phyloP scores from a whole-genome alignment of 2,888 invertebrate species.

The Sylvicola cinctus region DNA sequence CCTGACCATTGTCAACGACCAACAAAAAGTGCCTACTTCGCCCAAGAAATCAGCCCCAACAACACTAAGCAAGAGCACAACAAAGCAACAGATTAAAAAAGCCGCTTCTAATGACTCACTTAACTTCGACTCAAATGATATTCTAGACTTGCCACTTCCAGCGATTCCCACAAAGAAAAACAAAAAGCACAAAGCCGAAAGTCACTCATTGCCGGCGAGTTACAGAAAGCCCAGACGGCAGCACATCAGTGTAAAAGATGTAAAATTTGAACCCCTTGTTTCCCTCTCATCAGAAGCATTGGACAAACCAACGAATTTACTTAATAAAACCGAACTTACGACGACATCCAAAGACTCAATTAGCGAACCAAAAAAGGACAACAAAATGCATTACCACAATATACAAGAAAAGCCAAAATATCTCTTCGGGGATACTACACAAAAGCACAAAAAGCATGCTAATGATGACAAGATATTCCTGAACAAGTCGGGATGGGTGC shows the following conservation, averaged over 20 bases:
- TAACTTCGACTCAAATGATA: slow-evolving; percentile 16
- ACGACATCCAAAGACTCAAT: slow-evolving; percentile 1
- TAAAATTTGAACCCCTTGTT: too few species aligned
- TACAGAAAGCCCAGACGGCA: background rate
- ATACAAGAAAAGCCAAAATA: slow-evolving; percentile 19
- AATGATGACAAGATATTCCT: slow-evolving; percentile 22
- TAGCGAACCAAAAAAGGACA: slow-evolving; percentile 6
- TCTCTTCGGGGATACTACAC: slow-evolving; percentile 18
- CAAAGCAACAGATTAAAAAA: too few species aligned
- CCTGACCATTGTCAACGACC: too few species aligned
- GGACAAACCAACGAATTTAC: background rate
- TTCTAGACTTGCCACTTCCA: slow-evolving; percentile 21
- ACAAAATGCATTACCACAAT: slow-evolving; percentile 24
- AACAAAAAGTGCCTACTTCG: too few species aligned
- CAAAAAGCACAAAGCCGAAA: slow-evolving; percentile 10
- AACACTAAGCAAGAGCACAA: too few species aligned
- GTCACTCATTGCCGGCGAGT: slow-evolving; percentile 2
- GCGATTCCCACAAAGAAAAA: slow-evolving; percentile 22
- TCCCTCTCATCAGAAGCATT: background rate
- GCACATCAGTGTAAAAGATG: background rate
- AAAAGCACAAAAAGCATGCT: slow-evolving; percentile 1
- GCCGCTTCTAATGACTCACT: background rate
- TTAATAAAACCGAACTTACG: background rate
- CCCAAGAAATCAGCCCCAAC: too few species aligned
- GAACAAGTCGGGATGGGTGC: slow-evolving; percentile 29